phyloP scores from a whole-genome alignment of 2,797 vertebrate genomes.

The Notamacropus eugenii region DNA sequence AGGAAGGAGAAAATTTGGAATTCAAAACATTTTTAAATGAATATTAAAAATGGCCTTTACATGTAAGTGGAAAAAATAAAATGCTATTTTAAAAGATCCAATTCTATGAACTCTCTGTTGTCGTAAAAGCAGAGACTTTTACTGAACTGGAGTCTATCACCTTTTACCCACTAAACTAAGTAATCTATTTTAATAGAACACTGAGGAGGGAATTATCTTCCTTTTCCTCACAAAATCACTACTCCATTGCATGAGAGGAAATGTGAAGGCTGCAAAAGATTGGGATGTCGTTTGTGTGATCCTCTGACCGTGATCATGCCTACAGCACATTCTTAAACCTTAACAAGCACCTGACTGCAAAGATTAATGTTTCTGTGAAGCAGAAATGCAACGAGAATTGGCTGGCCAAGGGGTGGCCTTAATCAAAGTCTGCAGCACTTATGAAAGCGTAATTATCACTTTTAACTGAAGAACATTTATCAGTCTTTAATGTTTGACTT shows the following conservation, averaged over 20 bases:
- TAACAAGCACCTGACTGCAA: background rate
- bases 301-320: background rate
- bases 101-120: background rate
- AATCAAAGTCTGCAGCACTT: background rate
- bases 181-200: background rate
- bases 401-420: background rate
- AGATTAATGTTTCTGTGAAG: background rate
- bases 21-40: background rate
- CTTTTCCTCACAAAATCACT: background rate
- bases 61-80: background rate
- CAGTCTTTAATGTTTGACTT: background rate
- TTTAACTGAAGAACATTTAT: background rate
- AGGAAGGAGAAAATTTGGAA: background rate
- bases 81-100: background rate
- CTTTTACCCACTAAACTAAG: background rate
- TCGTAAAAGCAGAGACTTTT: background rate
- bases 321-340: background rate
- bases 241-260: background rate
- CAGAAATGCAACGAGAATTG: background rate
- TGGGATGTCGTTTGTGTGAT: background rate
- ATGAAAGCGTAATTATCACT: background rate
- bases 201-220: background rate
- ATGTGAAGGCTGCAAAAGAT: background rate
- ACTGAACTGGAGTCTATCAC: background rate
- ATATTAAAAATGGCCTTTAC: background rate